Evolutionary conservation across 2,888 invertebrate genomes (phyloP).

Genomic region (Oscheius sp.): DNA sequence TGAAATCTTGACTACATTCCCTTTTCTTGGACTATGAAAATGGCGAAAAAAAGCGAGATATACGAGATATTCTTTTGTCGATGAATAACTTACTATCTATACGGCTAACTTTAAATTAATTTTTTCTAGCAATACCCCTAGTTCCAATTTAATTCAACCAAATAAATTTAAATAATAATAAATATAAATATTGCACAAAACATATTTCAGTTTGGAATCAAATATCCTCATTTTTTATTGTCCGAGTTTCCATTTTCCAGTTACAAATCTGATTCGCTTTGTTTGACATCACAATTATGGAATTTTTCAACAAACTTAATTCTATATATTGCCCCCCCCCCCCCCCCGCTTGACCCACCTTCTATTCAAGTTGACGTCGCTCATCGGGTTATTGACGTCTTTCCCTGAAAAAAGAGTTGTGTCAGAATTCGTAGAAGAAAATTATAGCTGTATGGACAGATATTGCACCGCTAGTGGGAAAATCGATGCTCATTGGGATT

Average conservation of each 20-base stretch:
- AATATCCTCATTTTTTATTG: constrained; percentile 1
- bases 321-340: neutral
- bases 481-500: neutral
- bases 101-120: neutral
- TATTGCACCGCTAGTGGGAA: neutral
- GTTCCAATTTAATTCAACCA: no score
- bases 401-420: constrained; percentile 17
- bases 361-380: constrained; percentile 12
- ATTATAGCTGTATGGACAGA: neutral
- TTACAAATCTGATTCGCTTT: no score
- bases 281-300: no score
- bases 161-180: no score
- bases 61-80: neutral
- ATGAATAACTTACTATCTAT: no score
- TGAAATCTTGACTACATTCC: no score
- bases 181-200: no score
- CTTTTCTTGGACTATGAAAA: no score
- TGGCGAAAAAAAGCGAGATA: neutral
- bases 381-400: constrained; percentile 30
- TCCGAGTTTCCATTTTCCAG: neutral
- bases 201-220: no score
- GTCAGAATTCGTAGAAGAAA: neutral
- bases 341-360: constrained; percentile 11
- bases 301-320: neutral
- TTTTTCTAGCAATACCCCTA: no score